Evolutionary conservation across 1,140 invertebrate genomes (phyloP), one percentile per base, ranked within the genome.

Genomic region (Steinernema feltiae): DNA sequence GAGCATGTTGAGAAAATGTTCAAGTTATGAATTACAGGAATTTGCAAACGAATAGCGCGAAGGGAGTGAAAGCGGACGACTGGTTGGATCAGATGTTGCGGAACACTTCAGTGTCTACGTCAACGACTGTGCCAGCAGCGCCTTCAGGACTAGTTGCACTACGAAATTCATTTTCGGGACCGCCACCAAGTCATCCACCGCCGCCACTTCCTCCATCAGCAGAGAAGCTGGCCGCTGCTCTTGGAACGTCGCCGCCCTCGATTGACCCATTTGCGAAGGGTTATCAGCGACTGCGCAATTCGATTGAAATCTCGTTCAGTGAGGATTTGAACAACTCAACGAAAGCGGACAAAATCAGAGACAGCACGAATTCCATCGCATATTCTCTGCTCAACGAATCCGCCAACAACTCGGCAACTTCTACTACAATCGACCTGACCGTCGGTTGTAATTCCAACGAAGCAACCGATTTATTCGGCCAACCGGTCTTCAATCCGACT

Each of bases 311-410:
- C 32, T 32, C 35, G 3, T 69, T 46, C 27, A 74, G 32, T 1
- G 41, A 48, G 30, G 53, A 41, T 35, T 70, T 41, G 18, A 71
- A 63, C 3, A 32, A 30, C 29, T 30, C 41, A 17, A 69, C 77
- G n/a, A n/a, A n/a, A 75, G 30, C 76, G 72, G 63, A n/a, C 72
- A 32, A 69, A 21, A 73, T 48, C 17, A 30, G 73, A 7, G 24
- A 63, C 53, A 63, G 53, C 53, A 63, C 53, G 15, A 48, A 79
- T 32, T 83, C 77, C 12, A 82, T 82, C 71, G 77, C 77, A 41
- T 82, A 82, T 48, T 76, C 84, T 48, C 70, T 82, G 32, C 72
- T 82, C 30, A 79, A 82, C 72, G 81, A 82, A 78, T 70, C 80
- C 81, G 48, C 78, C 78, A 30, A 75, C 78, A 48, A 76, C 46